A percentile compares a stretch with the other conserved stretches of the same genome.
phyloP scores from a whole-genome alignment of 2,888 invertebrate species.

The Acrobasis consociella region DNA sequence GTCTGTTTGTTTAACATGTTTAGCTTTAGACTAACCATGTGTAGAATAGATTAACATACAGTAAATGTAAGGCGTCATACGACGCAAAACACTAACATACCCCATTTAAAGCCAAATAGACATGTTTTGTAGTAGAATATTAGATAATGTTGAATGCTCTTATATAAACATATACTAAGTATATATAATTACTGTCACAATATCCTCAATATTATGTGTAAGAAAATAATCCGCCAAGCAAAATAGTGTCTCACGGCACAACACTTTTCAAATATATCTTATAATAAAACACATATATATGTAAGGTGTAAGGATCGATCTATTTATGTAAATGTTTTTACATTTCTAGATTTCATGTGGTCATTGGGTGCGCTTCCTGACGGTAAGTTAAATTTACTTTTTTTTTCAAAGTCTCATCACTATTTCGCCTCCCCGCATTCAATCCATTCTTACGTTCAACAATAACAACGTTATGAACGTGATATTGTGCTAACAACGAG shows the following conservation, averaged over 20 bases:
- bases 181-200: constrained; percentile 48
- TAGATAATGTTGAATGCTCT: constrained; percentile 63
- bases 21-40: constrained; percentile 80
- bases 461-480: constrained; percentile 28
- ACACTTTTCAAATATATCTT: constrained; percentile 48
- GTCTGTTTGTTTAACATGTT: constrained; percentile 83
- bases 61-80: constrained; percentile 49
- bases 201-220: constrained; percentile 55
- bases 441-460: constrained; percentile 43
- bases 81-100: constrained; percentile 67
- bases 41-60: constrained; percentile 78
- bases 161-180: constrained; percentile 58
- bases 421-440: constrained; percentile 57
- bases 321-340: constrained; percentile 83
- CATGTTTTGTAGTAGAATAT: constrained; percentile 62
- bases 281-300: constrained; percentile 56
- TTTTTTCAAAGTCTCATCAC: constrained; percentile 63
- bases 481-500: constrained; percentile 50
- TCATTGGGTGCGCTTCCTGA: constrained; percentile 98
- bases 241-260: constrained; percentile 82
- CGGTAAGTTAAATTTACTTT: constrained; percentile 88
- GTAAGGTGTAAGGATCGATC: constrained; percentile 77
- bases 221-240: constrained; percentile 76
- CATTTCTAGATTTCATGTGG: constrained; percentile 98
- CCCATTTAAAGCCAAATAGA: constrained; percentile 65